Base-by-base conservation (phyloP, 2,888 invertebrate genomes). In the Eilema sororculum region DNA sequence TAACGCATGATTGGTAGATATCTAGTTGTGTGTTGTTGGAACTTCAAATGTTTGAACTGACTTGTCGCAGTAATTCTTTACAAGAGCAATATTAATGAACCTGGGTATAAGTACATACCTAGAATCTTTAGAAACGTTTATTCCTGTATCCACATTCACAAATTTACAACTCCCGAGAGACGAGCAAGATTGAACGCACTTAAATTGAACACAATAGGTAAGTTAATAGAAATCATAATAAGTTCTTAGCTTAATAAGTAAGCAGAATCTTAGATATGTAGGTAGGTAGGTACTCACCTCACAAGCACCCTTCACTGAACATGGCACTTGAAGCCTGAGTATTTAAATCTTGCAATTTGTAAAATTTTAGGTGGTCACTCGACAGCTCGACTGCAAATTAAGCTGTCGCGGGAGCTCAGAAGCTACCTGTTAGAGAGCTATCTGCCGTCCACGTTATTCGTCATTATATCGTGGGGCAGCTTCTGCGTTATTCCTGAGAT, bases 381-480 rank as follows among this genome's bases (percentile, higher is more conserved):
- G 12, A 96, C 96, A 58, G 96, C 96, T 22, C 93, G 96, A 58
- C 90, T 96, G 57, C 95, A 96, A 84, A 96, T 96, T 80, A 96
- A 95, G 78, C 88, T 96, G 78, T 96, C 96, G 41, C 91, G 96
- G 46, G 96, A 96, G 85, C 91, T 96, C 22, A 92, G 96, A 67
- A 96, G 96, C 77, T 96, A 96, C 85, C 90, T 96, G 3, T 88
- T 96, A 65, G 96, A 96, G 89, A 96, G 96, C 84, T 96, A 96
- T 87, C 88, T 96, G 28, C 96, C 96, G 0, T 96, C 96, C 22
- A 96, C 96, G 0, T 88, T 96, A 71, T 96, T 96, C 87, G 96
- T 96, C 74, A 96, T 96, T 85, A 96, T 96, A 86, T 96, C 96
- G 33, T 96, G 96, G 96, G 96, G 96, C 76, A 96, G 96, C 82